Percentiles rank a stretch among this genome's conserved stretches.
phyloP scores from a whole-genome alignment of 2,113 vertebrate genomes.

The Apus apus region DNA sequence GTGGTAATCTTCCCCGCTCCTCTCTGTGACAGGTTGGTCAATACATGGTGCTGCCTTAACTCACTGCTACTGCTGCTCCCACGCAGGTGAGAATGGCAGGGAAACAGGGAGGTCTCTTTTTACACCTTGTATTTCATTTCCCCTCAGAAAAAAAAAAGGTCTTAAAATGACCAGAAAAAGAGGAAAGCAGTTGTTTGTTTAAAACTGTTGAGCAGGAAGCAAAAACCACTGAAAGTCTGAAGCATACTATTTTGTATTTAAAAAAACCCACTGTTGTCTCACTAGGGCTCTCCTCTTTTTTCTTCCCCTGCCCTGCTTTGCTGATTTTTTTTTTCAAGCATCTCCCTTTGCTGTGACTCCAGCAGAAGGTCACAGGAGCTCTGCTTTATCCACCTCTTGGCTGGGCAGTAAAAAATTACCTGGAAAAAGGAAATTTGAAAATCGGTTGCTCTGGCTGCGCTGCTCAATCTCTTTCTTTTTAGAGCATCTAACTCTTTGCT shows the following conservation, averaged over 20 bases:
- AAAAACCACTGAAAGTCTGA: constrained; percentile 4
- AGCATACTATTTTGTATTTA: neutral
- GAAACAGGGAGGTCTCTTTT: neutral
- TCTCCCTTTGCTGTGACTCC: neutral
- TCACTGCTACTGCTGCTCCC: neutral
- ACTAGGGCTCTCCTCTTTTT: neutral
- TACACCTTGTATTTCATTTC: fast-evolving
- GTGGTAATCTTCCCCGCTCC: neutral
- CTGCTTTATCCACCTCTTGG: neutral
- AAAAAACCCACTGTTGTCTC: neutral
- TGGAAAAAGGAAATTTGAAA: neutral
- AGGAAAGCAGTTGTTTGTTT: neutral
- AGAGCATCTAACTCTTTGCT: neutral
- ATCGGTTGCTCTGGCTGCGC: neutral
- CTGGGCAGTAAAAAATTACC: neutral
- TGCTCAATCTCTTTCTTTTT: neutral
- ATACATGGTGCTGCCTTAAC: neutral
- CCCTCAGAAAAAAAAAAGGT: neutral
- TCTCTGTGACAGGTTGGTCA: neutral
- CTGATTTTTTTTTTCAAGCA: neutral
- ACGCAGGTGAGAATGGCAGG: neutral
- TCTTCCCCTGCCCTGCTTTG: neutral
- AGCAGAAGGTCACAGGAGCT: neutral
- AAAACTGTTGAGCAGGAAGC: constrained; percentile 20
- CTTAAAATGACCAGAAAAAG: neutral